Base-by-base conservation (phyloP, 1,140 invertebrate genomes). In the Dolichoris vasculosae region DNA sequence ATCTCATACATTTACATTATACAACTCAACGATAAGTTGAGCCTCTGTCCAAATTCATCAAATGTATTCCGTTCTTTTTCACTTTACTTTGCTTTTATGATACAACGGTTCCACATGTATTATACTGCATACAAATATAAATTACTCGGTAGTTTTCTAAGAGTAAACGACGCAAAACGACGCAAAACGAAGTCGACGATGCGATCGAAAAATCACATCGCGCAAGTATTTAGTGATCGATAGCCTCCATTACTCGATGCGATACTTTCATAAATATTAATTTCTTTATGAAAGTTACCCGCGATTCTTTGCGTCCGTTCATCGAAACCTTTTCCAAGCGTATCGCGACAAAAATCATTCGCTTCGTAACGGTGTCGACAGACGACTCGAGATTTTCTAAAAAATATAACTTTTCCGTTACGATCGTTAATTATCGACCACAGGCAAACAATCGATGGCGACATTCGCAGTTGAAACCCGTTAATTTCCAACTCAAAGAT, bases 1-100 rank as follows among this genome's bases (percentile, higher is more conserved):
- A 88, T 71, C 67, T 93, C 90, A 87, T 92, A 92, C 90, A 91
- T 91, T 90, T 91, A 92, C 90, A 92, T 92, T 79, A 88, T 91
- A 92, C 88, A 91, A 89, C 90, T 88, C 85, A 86, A 89, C 82
- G 87, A 86, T 86, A 88, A 90, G 89, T 89, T 87, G 88, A 90
- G 87, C 87, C 88, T 89, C 90, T 87, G 80, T 88, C 86, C 88
- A 89, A 78, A 79, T 89, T 90, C 84, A 87, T 89, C 84, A 86
- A 90, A 88, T 89, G 77, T 88, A 84, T 89, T 86, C 4, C 40
- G 32, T 67, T 77, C 43, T 77, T 59, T 76, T 67, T 88, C 83
- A 88, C 87, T 76, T 79, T 63, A 82, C 82, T 87, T 71, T 38
- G 77, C 69, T 83, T 86, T 89, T 90, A 90, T 89, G 80, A 88